Evolutionary conservation across 1,140 invertebrate species (phyloP).

Genomic region (Hyposmocoma kahamanoa): DNA sequence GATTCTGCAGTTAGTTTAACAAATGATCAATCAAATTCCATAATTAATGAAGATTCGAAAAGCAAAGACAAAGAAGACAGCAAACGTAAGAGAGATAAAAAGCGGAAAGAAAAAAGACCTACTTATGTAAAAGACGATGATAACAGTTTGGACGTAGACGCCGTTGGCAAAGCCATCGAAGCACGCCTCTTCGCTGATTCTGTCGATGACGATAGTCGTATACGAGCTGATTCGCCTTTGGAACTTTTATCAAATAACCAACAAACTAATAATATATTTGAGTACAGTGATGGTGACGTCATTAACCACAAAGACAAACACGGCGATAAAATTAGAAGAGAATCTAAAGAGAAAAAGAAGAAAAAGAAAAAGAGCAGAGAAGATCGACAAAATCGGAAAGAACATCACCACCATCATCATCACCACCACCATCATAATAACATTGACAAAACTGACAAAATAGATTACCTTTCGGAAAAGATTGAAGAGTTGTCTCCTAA

Average conservation of each 20-base stretch:
- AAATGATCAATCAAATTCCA: constrained; percentile 23
- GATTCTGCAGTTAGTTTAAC: constrained; percentile 18
- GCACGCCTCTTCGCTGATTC: constrained; percentile 81
- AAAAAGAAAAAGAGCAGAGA: constrained; percentile 88
- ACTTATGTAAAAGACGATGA: constrained; percentile 77
- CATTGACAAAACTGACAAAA: constrained; percentile 37
- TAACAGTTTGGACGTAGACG: constrained; percentile 85
- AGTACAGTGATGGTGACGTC: background rate
- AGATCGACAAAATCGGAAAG: constrained; percentile 80
- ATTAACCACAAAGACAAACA: constrained; percentile 43
- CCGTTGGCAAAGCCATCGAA: constrained; percentile 86
- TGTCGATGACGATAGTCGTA: constrained; percentile 42
- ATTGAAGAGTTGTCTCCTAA: constrained; percentile 35
- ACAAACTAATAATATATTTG: background rate
- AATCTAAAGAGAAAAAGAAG: constrained; percentile 85
- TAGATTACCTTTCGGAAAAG: constrained; percentile 30
- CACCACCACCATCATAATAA: constrained; percentile 74
- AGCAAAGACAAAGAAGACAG: constrained; percentile 71
- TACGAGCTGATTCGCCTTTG: constrained; percentile 43
- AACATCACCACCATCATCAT: constrained; percentile 78
- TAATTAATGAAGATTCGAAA: constrained; percentile 50
- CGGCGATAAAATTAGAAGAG: constrained; percentile 71
- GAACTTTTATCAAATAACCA: constrained; percentile 27
- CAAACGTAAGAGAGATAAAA: constrained; percentile 80
- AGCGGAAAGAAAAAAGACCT: constrained; percentile 75